phyloP scores from a whole-genome alignment of 2,797 vertebrate genomes.

The Chlorospingus flavigularis region DNA sequence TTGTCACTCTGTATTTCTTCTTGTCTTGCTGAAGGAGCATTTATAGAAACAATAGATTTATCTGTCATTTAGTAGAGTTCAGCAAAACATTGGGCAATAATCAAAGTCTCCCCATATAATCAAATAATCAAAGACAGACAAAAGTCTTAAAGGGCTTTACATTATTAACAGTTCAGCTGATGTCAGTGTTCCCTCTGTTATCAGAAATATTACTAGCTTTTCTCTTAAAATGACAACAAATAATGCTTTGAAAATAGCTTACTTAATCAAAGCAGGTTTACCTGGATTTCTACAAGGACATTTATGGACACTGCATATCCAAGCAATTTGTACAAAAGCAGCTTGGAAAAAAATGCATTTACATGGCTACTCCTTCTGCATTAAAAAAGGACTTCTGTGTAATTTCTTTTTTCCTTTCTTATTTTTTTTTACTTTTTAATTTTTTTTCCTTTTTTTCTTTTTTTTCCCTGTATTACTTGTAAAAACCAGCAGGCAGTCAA shows the following conservation, averaged over 20 bases:
- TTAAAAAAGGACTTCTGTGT: not conserved
- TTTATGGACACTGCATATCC: not conserved
- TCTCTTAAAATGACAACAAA: not conserved
- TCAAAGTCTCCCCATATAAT: not conserved
- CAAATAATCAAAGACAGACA: not conserved
- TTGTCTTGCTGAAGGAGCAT: not conserved
- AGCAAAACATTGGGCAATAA: not conserved
- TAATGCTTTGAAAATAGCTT: not conserved
- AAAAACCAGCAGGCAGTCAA: not conserved
- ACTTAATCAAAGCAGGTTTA: not conserved
- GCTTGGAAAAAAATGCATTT: not conserved
- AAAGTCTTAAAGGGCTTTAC: not conserved
- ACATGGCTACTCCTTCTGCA: not conserved
- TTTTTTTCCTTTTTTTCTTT: rapidly evolving
- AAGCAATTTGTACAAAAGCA: not conserved
- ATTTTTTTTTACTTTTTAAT: rapidly evolving
- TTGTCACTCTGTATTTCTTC: not conserved
- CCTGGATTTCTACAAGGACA: not conserved
- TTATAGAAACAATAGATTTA: not conserved
- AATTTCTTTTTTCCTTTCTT: rapidly evolving
- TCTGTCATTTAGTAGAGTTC: not conserved
- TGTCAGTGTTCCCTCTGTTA: not conserved
- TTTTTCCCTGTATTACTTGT: rapidly evolving
- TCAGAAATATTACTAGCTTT: not conserved
- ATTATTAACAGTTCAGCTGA: not conserved